phyloP scores from a whole-genome alignment of 2,888 invertebrate species.

The Panopea generosa region DNA sequence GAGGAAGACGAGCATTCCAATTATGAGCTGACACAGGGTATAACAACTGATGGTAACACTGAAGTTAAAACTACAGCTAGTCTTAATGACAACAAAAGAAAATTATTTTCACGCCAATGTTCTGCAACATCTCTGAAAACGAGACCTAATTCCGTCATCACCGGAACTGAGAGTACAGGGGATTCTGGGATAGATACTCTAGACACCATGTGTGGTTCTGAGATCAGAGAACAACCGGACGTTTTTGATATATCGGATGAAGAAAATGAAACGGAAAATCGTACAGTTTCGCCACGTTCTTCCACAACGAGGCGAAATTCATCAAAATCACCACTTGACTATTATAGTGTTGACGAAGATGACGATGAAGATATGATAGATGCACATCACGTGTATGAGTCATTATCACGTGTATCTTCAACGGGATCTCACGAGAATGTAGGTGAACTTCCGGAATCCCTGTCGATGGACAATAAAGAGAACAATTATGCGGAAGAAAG shows the following conservation, averaged over 20 bases:
- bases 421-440: conserved; percentile 20
- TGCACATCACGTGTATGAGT: conserved; percentile 56
- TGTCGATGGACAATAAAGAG: conserved; percentile 5
- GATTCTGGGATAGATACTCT: conserved; percentile 57
- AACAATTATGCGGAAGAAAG: conserved; percentile 12
- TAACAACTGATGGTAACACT: conserved; percentile 4
- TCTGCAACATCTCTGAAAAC: conserved; percentile 55
- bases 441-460: no score
- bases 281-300: not conserved
- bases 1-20: conserved; percentile 62
- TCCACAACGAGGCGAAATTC: not conserved
- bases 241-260: conserved; percentile 56
- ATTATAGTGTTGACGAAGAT: conserved; percentile 27
- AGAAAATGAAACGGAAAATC: conserved; percentile 9
- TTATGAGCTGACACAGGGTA: conserved; percentile 28
- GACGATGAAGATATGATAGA: conserved; percentile 61
- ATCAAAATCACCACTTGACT: conserved; percentile 11
- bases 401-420: conserved; percentile 51
- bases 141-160: conserved; percentile 21
- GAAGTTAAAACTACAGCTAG: conserved; percentile 25
- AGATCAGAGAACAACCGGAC: conserved; percentile 52
- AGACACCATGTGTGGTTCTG: conserved; percentile 48
- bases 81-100: conserved; percentile 46
- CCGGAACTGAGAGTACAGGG: conserved; percentile 39
- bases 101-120: conserved; percentile 54